These are phyloP conservation scores for Pyrgilauda ruficollis DNA, from an alignment of 2,113 vertebrate genomes.

Conservation along the genomic window DNA sequence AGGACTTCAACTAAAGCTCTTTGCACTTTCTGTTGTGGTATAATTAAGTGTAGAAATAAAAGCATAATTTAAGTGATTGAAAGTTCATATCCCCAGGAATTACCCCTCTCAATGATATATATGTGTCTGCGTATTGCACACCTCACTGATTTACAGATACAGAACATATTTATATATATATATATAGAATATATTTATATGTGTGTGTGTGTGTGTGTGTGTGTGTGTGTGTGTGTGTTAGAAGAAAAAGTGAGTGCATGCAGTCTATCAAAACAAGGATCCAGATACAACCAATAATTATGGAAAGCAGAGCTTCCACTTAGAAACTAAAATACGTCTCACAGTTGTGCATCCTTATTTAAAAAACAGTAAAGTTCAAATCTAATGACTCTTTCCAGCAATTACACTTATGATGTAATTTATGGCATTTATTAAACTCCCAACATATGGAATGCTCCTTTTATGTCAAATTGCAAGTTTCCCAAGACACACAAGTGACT, in stretches of 20 bases:
- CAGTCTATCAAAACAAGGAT: neutral
- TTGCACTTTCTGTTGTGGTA: neutral
- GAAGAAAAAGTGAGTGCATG: neutral
- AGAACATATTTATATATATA: neutral
- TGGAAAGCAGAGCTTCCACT: neutral
- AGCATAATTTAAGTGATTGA: neutral
- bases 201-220: too few species aligned
- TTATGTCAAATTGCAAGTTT: conserved; percentile 56
- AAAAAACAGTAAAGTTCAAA: conserved; percentile 31
- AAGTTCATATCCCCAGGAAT: neutral
- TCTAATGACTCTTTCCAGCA: conserved; percentile 12
- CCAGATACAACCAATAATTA: neutral
- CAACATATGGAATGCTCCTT: conserved; percentile 50
- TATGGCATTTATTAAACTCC: conserved; percentile 33
- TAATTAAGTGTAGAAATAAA: neutral
- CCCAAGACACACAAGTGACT: neutral
- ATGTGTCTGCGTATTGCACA: neutral
- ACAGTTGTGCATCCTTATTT: neutral
- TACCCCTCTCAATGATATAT: neutral
- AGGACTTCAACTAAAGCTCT: neutral
- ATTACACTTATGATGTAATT: conserved; percentile 16
- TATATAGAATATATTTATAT: neutral
- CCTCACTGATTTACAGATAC: neutral
- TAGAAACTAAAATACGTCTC: neutral
- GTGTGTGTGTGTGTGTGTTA: neutral